Evolutionary conservation across 2,797 vertebrate species (phyloP).

Genomic region (Pseudopleuronectes americanus): DNA sequence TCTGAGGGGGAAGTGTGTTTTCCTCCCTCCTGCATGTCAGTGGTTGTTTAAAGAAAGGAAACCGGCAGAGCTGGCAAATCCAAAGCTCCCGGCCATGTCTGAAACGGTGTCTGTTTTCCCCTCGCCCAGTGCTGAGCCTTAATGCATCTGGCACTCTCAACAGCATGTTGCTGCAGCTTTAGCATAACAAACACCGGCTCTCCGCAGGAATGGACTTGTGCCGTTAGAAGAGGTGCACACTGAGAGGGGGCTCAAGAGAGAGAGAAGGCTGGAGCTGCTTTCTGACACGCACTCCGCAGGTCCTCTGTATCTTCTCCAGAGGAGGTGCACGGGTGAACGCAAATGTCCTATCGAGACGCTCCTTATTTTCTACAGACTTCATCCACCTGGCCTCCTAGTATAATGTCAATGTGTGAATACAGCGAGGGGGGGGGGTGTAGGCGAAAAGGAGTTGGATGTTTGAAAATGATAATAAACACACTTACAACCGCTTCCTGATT

Average conservation of each 20-base stretch:
- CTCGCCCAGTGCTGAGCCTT: conserved; percentile 62
- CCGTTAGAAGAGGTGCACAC: conserved; percentile 49
- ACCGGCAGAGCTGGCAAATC: conserved; percentile 70
- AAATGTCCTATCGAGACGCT: too few relatives aligned
- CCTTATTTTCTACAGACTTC: too few relatives aligned
- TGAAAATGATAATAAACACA: too few relatives aligned
- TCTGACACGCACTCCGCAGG: too few relatives aligned
- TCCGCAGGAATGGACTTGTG: conserved; percentile 57
- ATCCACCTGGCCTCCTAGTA: too few relatives aligned
- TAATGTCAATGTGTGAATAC: too few relatives aligned
- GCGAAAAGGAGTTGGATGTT: too few relatives aligned
- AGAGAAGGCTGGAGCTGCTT: conserved; percentile 29
- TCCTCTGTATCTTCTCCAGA: too few relatives aligned
- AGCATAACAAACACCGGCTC: conserved; percentile 67
- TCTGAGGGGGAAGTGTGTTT: conserved; percentile 49
- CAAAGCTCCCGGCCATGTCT: conserved; percentile 69
- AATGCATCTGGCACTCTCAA: conserved; percentile 75
- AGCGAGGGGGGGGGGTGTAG: too few relatives aligned
- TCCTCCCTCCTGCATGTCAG: conserved; percentile 53
- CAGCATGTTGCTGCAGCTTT: conserved; percentile 73
- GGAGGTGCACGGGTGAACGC: too few relatives aligned
- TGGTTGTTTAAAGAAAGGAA: conserved; percentile 73
- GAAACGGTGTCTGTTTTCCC: conserved; percentile 75
- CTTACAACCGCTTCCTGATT: too few relatives aligned
- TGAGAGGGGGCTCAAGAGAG: conserved; percentile 28